Conservation (phyloP, 1,140 invertebrate species). For the Drosophila suzukii region DNA sequence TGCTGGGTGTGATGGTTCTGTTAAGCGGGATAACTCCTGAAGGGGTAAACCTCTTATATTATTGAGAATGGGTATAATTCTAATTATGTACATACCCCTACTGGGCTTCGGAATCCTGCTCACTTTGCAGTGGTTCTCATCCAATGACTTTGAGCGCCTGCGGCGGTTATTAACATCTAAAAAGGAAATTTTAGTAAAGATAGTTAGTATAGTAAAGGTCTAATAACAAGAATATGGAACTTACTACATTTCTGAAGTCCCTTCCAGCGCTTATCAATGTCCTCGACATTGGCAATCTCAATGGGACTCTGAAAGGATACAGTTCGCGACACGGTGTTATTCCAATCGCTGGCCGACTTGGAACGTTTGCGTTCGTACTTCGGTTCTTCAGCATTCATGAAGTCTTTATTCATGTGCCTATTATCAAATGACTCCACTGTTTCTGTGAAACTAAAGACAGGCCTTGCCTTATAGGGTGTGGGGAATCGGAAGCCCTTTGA, state of each 20-base stretch:
- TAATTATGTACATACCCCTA: conserved; percentile 3
- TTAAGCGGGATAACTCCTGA: conserved; percentile 14
- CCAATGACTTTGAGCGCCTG: conserved; percentile 67
- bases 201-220: too few relatives aligned
- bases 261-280: conserved; percentile 54
- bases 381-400: too few relatives aligned
- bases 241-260: conserved; percentile 30
- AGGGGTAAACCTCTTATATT: background rate
- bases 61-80: background rate
- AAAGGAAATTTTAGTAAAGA: too few relatives aligned
- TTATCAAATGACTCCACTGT: background rate
- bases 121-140: conserved; percentile 14
- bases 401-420: background rate
- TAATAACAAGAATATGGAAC: conserved; percentile 4
- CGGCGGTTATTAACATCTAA: conserved; percentile 66
- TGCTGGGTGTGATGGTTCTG: conserved; percentile 30
- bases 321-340: conserved; percentile 19
- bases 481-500: conserved; percentile 44
- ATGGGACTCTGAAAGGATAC: conserved; percentile 68
- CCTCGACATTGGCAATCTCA: conserved; percentile 35
- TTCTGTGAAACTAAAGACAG: background rate
- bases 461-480: conserved; percentile 42
- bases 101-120: conserved; percentile 59
- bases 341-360: conserved; percentile 39
- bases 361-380: conserved; percentile 43